Evolutionary conservation across 2,797 vertebrate species (phyloP), one percentile per base, ranked within the genome.

Genomic region (Falco columbarius): DNA sequence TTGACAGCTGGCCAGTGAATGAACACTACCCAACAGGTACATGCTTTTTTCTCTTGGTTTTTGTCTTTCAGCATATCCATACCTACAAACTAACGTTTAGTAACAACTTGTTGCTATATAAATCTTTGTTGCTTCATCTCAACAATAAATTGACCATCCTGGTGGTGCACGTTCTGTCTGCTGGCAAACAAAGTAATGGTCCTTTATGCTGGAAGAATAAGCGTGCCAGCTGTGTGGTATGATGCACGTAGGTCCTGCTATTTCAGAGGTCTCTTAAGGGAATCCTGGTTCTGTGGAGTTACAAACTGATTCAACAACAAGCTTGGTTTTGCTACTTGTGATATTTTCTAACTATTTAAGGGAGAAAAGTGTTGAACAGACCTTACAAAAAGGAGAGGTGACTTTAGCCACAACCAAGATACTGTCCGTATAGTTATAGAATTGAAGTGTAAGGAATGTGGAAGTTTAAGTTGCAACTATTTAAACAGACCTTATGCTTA

Each of bases 11-110:
- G 99, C 98, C 99, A 1, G 99, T 99, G 97, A 99, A 99, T 59
- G 99, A 99, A 42, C 99, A 99, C 95, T 99, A 99, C 91, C 99
- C 99, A 42, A 98, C 99, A 99, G 99, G 99, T 99, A 99, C 52
- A 14, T 80, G 15, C 26, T 86, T 62, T 66, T 86, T n/a, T 21
- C 3, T 24, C 7, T 34, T 21, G 66, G 5, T 54, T 75, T 24
- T 74, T 90, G 24, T 72, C 13, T 86, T 71, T 70, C 75, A 32
- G 38, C 44, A 30, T 58, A 14, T 66, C 61, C 59, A 24, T 79
- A 61, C 19, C 22, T 74, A 44, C 36, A 65, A 79, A 65, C 14
- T 66, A 42, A 38, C 36, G 14, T 88, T 84, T 81, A 47, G 30
- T 59, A 46, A 34, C 40, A 52, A n/a, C 27, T 62, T 14, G 36